phyloP scores from a whole-genome alignment of 1,140 invertebrate species.

The Nymphalis io region DNA sequence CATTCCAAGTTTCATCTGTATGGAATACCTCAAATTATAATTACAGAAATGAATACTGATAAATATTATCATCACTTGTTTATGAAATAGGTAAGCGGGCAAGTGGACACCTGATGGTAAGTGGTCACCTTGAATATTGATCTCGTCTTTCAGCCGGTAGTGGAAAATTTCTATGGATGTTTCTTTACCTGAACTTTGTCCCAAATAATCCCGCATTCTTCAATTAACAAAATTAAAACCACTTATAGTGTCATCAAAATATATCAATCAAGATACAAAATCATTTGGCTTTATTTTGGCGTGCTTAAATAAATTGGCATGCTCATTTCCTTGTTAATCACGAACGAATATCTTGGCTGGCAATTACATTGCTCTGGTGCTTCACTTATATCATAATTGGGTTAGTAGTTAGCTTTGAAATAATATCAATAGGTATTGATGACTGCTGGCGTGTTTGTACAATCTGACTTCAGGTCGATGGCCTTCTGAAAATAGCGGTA shows the following conservation, averaged over 20 bases:
- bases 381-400: constrained; percentile 12
- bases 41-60: too few relatives aligned
- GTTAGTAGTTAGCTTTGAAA: constrained; percentile 10
- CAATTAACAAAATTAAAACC: not conserved
- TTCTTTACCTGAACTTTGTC: too few relatives aligned
- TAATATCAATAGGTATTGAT: not conserved
- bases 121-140: too few relatives aligned
- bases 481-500: constrained; percentile 14
- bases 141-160: too few relatives aligned
- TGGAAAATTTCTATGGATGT: too few relatives aligned
- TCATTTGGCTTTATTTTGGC: not conserved
- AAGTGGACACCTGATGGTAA: too few relatives aligned
- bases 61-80: too few relatives aligned
- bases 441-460: not conserved
- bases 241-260: not conserved
- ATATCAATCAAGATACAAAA: not conserved
- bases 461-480: constrained; percentile 1
- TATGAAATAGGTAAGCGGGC: too few relatives aligned
- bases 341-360: not conserved
- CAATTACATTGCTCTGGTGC: not conserved
- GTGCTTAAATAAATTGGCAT: not conserved
- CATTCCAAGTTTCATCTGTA: too few relatives aligned
- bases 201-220: not conserved
- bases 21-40: too few relatives aligned
- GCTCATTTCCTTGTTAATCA: not conserved